Base-by-base conservation (phyloP, 2,797 vertebrate species). In the Poeciliopsis infans region DNA sequence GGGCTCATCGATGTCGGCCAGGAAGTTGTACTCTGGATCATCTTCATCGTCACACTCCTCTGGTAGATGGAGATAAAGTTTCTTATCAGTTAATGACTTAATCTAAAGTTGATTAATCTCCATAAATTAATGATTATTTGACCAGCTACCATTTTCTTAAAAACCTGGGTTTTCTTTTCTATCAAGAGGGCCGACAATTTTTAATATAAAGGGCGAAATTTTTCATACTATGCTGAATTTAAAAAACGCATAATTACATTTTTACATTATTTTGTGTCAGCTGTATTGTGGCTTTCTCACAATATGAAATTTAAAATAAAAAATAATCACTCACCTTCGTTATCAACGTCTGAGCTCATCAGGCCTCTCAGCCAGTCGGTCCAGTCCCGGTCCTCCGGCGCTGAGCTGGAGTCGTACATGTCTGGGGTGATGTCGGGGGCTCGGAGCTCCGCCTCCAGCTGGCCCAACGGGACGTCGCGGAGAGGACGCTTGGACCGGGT, bases 41-140 rank as follows among this genome's bases (percentile, higher is more conserved):
- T 99, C 98, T 1, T 99, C 98, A 69, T 99, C 98, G 68, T 99
- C 98, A 3, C 95, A 97, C 82, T 99, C 97, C 86, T 99, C 98
- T 99, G 87, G 15, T 1, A 51, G 6, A 71, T 11, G 46, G 5
- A 69, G 4, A 51, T 25, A 45, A 0, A 20, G 46, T 0, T 47
- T 2, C 20, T 25, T 23, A 25, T 25, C 20, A 53, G 7, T 53
- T 53, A 25, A 53, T 53, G 20, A 53, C 20, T 53, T 53, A 53
- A 53, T 25, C 20, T 53, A 53, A 8, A 53, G 20, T 25, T 53
- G 49, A 53, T 10, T 53, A 53, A 53, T 53, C 7, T 25, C 20
- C 49, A 25, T 53, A 25, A 53, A 25, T 10, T 10, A 25, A 53
- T 23, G 2, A 25, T 10, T 53, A 53, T 25, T 25, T 53, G 49